Percentiles rank a stretch among this genome's conserved stretches.
Evolutionary conservation across 2,113 vertebrate species (phyloP).

Genomic region (Chionodraco myersi): DNA sequence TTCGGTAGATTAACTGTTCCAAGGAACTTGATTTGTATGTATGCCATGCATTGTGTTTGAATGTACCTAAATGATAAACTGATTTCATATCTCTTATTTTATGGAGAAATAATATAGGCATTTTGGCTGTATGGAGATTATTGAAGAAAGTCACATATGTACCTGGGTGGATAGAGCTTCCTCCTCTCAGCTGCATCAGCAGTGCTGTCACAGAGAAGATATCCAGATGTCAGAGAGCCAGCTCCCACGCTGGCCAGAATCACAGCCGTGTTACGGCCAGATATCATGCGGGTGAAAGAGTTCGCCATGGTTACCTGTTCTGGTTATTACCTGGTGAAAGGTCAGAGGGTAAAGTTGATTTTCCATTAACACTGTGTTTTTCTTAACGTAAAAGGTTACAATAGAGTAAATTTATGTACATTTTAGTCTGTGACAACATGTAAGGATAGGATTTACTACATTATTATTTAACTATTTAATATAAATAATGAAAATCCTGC

Average conservation of each 20-base stretch:
- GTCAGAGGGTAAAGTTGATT: conserved; percentile 21
- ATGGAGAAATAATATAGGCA: not conserved
- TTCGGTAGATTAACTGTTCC: not conserved
- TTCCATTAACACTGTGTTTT: not conserved
- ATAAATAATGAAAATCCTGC: too few relatives aligned
- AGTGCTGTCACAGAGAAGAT: conserved; percentile 84
- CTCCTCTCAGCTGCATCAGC: conserved; percentile 80
- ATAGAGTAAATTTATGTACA: too few relatives aligned
- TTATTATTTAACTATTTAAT: too few relatives aligned
- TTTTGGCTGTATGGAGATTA: not conserved
- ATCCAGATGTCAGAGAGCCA: conserved; percentile 86
- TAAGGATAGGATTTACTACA: too few relatives aligned
- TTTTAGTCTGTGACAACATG: too few relatives aligned
- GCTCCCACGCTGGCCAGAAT: conserved; percentile 86
- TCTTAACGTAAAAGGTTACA: too few relatives aligned
- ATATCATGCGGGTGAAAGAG: conserved; percentile 88
- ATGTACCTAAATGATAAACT: not conserved
- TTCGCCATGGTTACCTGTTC: conserved; percentile 83
- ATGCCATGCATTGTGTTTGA: not conserved
- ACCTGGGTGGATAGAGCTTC: conserved; percentile 91
- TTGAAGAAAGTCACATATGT: not conserved
- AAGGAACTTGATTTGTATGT: not conserved
- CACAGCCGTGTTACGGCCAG: conserved; percentile 85
- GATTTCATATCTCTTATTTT: not conserved
- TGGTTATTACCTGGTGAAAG: conserved; percentile 39